Percentiles rank a stretch among this genome's conserved stretches.
Evolutionary conservation across 1,140 invertebrate species (phyloP).

Genomic region (Daktulosphaira vitifoliae): DNA sequence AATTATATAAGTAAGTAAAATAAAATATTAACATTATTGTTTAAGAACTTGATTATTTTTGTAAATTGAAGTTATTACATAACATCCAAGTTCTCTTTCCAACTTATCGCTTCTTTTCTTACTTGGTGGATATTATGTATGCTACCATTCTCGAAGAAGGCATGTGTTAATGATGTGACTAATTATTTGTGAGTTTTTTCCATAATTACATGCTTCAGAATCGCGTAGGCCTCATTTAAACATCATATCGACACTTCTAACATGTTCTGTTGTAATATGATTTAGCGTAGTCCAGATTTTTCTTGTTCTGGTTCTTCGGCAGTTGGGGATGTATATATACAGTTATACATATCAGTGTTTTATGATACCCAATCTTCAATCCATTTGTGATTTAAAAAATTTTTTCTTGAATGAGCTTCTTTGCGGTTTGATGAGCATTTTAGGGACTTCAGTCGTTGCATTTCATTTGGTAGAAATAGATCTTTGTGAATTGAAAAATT

Average conservation of each 20-base stretch:
- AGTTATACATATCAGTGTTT: no score
- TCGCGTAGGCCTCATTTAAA: neutral
- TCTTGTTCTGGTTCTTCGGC: neutral
- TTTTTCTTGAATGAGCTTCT: neutral
- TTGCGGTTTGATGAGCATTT: neutral
- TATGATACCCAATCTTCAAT: no score
- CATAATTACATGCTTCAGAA: neutral
- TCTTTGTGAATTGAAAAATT: no score
- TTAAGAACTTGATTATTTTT: no score
- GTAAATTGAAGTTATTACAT: no score
- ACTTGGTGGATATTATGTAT: neutral
- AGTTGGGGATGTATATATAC: no score
- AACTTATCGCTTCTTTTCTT: neutral
- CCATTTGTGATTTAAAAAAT: no score
- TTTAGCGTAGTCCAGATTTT: neutral
- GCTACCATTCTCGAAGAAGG: neutral
- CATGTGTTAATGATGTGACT: neutral
- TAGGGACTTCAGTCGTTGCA: neutral
- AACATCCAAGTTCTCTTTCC: neutral
- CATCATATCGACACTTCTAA: neutral
- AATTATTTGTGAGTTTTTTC: neutral
- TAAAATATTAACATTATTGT: no score
- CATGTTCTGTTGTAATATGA: neutral
- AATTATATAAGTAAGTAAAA: no score
- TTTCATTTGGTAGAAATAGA: no score